Evolutionary conservation across 2,888 invertebrate species (phyloP), one percentile per base, ranked within the genome.

Genomic region (Colletes collaris): DNA sequence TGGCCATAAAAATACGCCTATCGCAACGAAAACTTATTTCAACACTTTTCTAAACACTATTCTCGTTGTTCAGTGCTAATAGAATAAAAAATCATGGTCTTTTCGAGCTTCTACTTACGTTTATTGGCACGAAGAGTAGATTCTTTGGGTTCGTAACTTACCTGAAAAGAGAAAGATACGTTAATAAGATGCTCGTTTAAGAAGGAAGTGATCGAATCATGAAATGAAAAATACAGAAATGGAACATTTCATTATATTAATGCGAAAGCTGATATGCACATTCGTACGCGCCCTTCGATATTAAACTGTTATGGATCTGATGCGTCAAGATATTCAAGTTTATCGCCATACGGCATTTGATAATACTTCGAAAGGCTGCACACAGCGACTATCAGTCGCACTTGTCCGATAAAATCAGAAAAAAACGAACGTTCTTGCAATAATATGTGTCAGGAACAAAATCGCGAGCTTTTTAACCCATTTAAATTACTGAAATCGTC

Each of bases 91-190:
- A 27, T 27, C 27, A 27, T 27, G 27, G 27, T 0, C 27, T 27
- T 40, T 40, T 40, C 40, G 40, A 40, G 40, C 3, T 6, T 6
- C 40, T 44, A 75, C 66, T 74, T 37, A 74, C 75, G 19, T 56
- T 4, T 8, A 8, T 2, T 11, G 2, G 5, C 3, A 2, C 5
- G 6, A 10, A n/a, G 13, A 16, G 8, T 4, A 8, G 2, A 16
- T 52, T 50, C 6, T 44, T 50, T 4, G 16, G 13, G 11, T n/a
- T 44, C 5, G 0, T 16, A 52, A 75, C 76, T 77, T 58, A 74
- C 76, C 67, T 77, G 50, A 37, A 77, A 77, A 56, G 63, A 11
- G 53, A 37, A 52, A 3, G 46, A 52, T 7, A 19, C 8, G 13
- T n/a, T 10, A 55, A 19, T 46, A 44, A 13, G 7, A 40, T 16